These are phyloP conservation scores for Collichthys lucidus DNA, from an alignment of 2,113 vertebrate genomes.

Conservation along the genomic window DNA sequence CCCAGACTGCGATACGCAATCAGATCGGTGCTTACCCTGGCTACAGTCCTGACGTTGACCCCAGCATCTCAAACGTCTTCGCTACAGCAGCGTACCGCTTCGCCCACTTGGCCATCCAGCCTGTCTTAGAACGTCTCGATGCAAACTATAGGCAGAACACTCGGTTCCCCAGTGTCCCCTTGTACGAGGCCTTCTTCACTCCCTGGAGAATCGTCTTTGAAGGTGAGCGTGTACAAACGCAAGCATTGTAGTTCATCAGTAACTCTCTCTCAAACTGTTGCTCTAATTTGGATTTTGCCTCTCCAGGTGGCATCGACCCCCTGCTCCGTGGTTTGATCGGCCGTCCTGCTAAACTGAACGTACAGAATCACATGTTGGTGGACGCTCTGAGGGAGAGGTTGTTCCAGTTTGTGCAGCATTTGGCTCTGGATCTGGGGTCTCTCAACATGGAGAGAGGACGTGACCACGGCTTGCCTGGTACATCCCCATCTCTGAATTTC, in stretches of 20 bases:
- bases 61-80: slow-evolving; percentile 89
- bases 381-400: slow-evolving; percentile 86
- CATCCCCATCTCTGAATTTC: neutral
- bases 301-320: slow-evolving; percentile 87
- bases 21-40: slow-evolving; percentile 78
- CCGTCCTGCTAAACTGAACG: slow-evolving; percentile 85
- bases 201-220: slow-evolving; percentile 89
- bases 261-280: neutral
- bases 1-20: slow-evolving; percentile 9
- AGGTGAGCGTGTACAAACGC: slow-evolving; percentile 78
- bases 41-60: slow-evolving; percentile 86
- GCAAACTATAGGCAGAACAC: slow-evolving; percentile 74
- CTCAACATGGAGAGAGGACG: slow-evolving; percentile 89
- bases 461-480: slow-evolving; percentile 89
- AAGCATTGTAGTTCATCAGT: neutral
- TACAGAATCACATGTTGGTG: slow-evolving; percentile 87
- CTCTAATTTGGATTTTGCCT: neutral
- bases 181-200: slow-evolving; percentile 87
- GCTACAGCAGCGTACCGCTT: slow-evolving; percentile 90
- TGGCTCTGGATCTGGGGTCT: slow-evolving; percentile 84
- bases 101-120: slow-evolving; percentile 89
- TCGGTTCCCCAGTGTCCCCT: slow-evolving; percentile 77
- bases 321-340: slow-evolving; percentile 84
- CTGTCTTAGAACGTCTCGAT: slow-evolving; percentile 82
- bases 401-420: slow-evolving; percentile 79